These are phyloP conservation scores for Takifugu ocellatus DNA, from an alignment of 2,797 vertebrate species.

Conservation along the genomic window DNA sequence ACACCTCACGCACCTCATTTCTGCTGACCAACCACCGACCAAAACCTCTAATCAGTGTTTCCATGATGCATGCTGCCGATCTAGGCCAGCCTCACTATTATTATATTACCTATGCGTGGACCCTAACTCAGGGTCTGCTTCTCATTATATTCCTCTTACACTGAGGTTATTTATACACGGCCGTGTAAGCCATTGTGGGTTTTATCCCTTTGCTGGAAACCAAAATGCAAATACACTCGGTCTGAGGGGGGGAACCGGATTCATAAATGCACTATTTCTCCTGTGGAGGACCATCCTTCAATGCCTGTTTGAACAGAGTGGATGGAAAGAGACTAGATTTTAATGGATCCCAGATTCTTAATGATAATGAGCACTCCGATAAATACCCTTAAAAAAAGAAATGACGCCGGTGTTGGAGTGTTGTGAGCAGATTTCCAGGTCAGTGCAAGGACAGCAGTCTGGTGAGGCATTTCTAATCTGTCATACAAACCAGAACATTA, in stretches of 20 bases:
- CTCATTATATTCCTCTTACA: conserved; percentile 3
- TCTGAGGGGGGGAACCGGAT: background rate
- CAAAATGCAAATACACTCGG: background rate
- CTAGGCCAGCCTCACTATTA: conserved; percentile 24
- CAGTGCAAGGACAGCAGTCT: conserved; percentile 17
- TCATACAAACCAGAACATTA: conserved; percentile 59
- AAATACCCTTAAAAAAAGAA: too few species aligned
- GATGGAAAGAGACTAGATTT: too few species aligned
- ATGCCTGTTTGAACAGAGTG: too few species aligned
- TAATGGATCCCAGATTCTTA: too few species aligned
- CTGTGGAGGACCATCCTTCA: too few species aligned
- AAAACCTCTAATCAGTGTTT: conserved; percentile 43
- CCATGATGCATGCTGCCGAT: conserved; percentile 28
- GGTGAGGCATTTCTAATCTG: conserved; percentile 55
- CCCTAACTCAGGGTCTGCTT: conserved; percentile 15
- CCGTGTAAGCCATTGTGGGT: background rate
- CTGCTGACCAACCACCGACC: conserved; percentile 22
- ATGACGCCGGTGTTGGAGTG: too few species aligned
- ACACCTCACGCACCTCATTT: conserved; percentile 13
- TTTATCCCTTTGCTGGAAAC: background rate
- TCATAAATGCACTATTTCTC: background rate
- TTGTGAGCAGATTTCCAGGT: too few species aligned
- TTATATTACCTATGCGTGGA: conserved; percentile 18
- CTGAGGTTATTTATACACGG: conserved; percentile 4
- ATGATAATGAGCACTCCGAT: too few species aligned